phyloP scores from a whole-genome alignment of 2,797 vertebrate species.

The Merluccius polli region DNA sequence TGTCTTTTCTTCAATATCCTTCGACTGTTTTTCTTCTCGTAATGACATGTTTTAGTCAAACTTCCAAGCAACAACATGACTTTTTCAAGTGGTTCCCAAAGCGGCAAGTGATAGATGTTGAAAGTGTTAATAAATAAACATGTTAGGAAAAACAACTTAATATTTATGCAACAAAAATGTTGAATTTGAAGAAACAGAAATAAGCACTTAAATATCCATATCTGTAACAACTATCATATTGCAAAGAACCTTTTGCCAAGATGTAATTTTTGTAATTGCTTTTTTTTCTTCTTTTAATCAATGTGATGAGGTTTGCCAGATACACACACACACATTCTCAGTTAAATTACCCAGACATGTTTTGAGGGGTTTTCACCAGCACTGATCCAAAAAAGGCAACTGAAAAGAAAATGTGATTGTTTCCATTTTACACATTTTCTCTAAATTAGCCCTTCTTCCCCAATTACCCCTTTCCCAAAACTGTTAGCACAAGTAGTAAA shows the following conservation, averaged over 20 bases:
- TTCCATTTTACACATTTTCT: slow-evolving; percentile 7
- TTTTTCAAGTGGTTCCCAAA: not conserved
- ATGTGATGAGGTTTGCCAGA: slow-evolving; percentile 4
- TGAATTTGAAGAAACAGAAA: not conserved
- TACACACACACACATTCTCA: not conserved
- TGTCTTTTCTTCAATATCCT: not conserved
- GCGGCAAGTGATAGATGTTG: not conserved
- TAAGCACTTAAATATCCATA: not conserved
- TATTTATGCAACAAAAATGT: not conserved
- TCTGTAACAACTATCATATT: not conserved
- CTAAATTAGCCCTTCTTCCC: slow-evolving; percentile 4
- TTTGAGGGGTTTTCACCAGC: not conserved
- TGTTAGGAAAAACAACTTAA: not conserved
- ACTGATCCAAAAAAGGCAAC: not conserved
- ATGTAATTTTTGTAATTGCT: not conserved
- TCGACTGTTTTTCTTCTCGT: not conserved
- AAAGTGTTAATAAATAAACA: not conserved
- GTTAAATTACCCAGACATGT: not conserved
- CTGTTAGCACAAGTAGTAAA: slow-evolving; percentile 26
- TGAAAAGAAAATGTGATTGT: not conserved
- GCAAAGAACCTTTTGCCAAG: not conserved
- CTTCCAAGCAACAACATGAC: not conserved
- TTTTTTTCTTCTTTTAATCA: not conserved
- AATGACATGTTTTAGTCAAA: not conserved
- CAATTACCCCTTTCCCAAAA: slow-evolving; percentile 3